Percentiles rank a stretch among this genome's conserved stretches.
These are phyloP conservation scores for Alexandromys fortis DNA, from an alignment of 2,113 vertebrate species.

Conservation along the genomic window DNA sequence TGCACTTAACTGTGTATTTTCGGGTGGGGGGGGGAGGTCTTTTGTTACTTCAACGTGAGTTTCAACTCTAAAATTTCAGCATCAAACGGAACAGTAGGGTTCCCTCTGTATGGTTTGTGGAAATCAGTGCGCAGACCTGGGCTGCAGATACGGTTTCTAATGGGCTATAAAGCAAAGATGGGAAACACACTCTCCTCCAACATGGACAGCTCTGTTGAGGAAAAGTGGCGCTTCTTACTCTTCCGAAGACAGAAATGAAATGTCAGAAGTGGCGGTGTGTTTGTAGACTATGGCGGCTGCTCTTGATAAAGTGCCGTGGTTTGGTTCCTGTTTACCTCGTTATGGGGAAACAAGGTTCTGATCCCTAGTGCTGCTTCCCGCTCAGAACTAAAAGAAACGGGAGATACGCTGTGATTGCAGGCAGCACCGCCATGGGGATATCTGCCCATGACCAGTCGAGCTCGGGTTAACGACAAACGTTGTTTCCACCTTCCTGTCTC, in stretches of 20 bases:
- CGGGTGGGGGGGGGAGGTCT: neutral
- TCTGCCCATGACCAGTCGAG: too few relatives aligned
- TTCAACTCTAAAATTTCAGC: conserved; percentile 25
- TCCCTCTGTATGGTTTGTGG: neutral
- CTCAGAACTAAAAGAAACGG: neutral
- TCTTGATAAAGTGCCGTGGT: neutral
- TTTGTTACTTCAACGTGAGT: conserved; percentile 17
- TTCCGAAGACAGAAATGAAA: neutral
- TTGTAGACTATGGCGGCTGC: neutral
- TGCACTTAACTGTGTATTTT: neutral
- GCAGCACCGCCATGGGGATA: neutral
- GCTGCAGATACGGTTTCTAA: neutral
- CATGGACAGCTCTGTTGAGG: neutral
- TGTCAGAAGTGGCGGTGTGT: neutral
- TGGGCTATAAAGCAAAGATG: neutral
- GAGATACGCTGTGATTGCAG: rapidly evolving
- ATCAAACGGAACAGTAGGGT: neutral
- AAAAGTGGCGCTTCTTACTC: neutral
- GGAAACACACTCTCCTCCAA: neutral
- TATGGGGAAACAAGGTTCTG: neutral
- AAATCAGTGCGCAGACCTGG: neutral
- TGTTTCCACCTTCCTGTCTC: neutral
- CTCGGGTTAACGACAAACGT: too few relatives aligned
- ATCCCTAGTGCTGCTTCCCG: neutral
- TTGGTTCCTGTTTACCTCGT: conserved; percentile 61